Conservation (phyloP, 1,140 invertebrate species). For the Brachionus plicatilis region DNA sequence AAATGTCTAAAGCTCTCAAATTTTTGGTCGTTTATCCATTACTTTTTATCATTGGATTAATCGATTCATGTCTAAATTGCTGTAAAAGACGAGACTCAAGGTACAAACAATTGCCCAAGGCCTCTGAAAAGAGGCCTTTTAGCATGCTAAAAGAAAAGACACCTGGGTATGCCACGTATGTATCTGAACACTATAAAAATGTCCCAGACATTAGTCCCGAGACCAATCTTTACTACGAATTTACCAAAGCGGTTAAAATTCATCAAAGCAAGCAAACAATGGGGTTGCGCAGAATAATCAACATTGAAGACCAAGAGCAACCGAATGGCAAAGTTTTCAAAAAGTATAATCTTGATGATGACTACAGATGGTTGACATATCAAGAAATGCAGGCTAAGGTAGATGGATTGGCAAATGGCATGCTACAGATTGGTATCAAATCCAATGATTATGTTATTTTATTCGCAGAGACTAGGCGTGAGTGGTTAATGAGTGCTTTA, state of each 20-base stretch:
- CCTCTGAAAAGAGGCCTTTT: not conserved
- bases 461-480: conserved; percentile 19
- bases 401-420: conserved; percentile 64
- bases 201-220: not conserved
- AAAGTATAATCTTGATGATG: conserved; percentile 66
- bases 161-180: not conserved
- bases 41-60: not conserved
- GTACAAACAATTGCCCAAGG: not conserved
- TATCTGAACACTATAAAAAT: not conserved
- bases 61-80: not conserved
- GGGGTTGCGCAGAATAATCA: conserved; percentile 68
- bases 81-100: not conserved
- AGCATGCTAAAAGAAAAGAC: not conserved
- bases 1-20: conserved; percentile 24
- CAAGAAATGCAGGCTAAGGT: conserved; percentile 70
- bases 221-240: not conserved
- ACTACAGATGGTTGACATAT: conserved; percentile 85
- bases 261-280: not conserved
- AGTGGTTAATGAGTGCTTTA: conserved; percentile 39
- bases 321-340: conserved; percentile 90
- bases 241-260: not conserved
- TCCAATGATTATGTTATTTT: conserved; percentile 4
- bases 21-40: conserved; percentile 20
- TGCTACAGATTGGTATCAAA: conserved; percentile 42
- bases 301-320: conserved; percentile 86